Conservation (phyloP, 2,888 invertebrate species). For the Hedya salicella region DNA sequence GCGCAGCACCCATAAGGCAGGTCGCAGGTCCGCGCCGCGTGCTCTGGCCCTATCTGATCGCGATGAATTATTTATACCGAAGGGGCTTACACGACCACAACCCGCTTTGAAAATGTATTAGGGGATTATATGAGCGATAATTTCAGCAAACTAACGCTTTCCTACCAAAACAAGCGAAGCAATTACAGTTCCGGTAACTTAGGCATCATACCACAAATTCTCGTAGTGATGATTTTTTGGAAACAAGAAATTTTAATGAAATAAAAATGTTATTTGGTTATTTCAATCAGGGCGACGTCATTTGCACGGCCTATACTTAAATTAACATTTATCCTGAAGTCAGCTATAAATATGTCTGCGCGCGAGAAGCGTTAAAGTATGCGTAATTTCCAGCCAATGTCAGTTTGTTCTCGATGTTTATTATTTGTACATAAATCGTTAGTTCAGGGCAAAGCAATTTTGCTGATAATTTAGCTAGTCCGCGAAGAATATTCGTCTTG, state of each 20-base stretch:
- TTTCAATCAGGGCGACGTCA: slow-evolving; percentile 26
- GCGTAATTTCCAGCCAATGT: slow-evolving; percentile 16
- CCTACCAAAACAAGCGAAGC: slow-evolving; percentile 21
- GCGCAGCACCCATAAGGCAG: slow-evolving; percentile 54
- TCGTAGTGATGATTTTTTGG: not conserved
- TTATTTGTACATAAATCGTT: not conserved
- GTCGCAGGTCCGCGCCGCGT: slow-evolving; percentile 53
- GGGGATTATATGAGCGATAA: slow-evolving; percentile 40
- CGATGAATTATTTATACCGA: slow-evolving; percentile 66
- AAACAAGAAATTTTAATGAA: slow-evolving; percentile 1
- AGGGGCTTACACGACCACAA: slow-evolving; percentile 49
- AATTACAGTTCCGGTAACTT: not conserved
- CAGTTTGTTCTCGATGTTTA: slow-evolving; percentile 4
- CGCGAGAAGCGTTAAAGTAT: slow-evolving; percentile 19
- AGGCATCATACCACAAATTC: not conserved
- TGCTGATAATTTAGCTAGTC: not conserved
- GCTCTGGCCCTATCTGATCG: slow-evolving; percentile 57
- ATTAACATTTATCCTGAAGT: slow-evolving; percentile 17
- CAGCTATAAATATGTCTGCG: slow-evolving; percentile 23
- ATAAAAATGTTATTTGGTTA: slow-evolving; percentile 4
- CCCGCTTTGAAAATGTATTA: slow-evolving; percentile 41
- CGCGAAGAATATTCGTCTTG: slow-evolving; percentile 50
- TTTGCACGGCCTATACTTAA: slow-evolving; percentile 16
- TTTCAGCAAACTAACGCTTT: slow-evolving; percentile 42
- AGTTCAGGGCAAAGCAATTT: slow-evolving; percentile 4